phyloP scores from a whole-genome alignment of 2,888 invertebrate species.

The Lasioglossum morio region DNA sequence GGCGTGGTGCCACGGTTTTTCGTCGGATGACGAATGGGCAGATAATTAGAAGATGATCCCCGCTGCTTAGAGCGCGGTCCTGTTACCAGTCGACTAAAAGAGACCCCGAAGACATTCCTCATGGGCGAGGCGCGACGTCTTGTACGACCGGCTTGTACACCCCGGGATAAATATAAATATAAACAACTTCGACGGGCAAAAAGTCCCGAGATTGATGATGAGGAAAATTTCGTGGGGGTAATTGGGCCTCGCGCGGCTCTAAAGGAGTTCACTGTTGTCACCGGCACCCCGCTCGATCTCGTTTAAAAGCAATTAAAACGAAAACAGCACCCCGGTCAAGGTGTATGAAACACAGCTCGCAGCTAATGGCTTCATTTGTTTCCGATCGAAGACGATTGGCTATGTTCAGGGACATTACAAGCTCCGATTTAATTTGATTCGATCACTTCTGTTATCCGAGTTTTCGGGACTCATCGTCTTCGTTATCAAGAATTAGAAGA shows the following conservation, averaged over 20 bases:
- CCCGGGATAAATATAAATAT: slow-evolving; percentile 80
- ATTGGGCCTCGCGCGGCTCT: slow-evolving; percentile 63
- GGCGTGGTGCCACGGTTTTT: slow-evolving; percentile 67
- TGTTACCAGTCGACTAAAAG: slow-evolving; percentile 73
- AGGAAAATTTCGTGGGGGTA: slow-evolving; percentile 75
- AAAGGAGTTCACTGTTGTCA: slow-evolving; percentile 26
- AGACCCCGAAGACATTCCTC: slow-evolving; percentile 75
- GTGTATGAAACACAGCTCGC: slow-evolving; percentile 2
- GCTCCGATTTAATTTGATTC: slow-evolving; percentile 28
- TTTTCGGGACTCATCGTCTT: slow-evolving; percentile 41
- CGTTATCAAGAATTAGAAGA: background rate
- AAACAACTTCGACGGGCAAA: slow-evolving; percentile 76
- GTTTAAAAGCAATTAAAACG: slow-evolving; percentile 58
- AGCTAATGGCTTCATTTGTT: slow-evolving; percentile 33
- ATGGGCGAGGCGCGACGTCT: slow-evolving; percentile 69
- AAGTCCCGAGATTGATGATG: slow-evolving; percentile 78
- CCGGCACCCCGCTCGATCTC: slow-evolving; percentile 30
- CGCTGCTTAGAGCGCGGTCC: slow-evolving; percentile 73
- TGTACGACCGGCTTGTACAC: slow-evolving; percentile 68
- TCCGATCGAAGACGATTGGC: slow-evolving; percentile 23
- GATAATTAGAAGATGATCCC: slow-evolving; percentile 83
- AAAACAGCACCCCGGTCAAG: background rate
- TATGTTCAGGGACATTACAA: slow-evolving; percentile 23
- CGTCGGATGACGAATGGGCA: slow-evolving; percentile 81
- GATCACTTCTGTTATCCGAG: slow-evolving; percentile 31